These are phyloP conservation scores for Notolepis coatsorum DNA, from an alignment of 2,797 vertebrate species.

Conservation along the genomic window DNA sequence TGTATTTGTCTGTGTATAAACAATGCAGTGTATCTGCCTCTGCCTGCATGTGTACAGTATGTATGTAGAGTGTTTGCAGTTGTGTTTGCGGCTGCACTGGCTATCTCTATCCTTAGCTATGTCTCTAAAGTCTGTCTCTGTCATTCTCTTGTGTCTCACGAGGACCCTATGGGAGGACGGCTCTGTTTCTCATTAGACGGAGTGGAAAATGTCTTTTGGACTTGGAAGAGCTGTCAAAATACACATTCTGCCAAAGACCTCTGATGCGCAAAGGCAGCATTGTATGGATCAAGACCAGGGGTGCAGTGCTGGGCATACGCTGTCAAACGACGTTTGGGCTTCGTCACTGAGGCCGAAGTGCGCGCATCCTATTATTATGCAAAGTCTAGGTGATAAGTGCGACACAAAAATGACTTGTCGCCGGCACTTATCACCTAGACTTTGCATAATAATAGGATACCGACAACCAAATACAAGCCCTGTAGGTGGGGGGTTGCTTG, in stretches of 20 bases:
- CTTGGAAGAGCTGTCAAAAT: slow-evolving; percentile 10
- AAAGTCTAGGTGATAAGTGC: too few species aligned
- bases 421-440: too few species aligned
- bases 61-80: slow-evolving; percentile 12
- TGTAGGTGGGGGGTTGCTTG: too few species aligned
- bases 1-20: slow-evolving; percentile 59
- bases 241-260: slow-evolving; percentile 19
- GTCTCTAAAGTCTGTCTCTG: neutral
- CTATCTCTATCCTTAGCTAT: neutral
- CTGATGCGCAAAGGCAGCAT: slow-evolving; percentile 43
- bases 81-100: slow-evolving; percentile 18
- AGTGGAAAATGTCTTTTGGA: slow-evolving; percentile 29
- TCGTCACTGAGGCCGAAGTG: too few species aligned
- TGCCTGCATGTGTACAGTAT: slow-evolving; percentile 26
- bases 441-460: too few species aligned
- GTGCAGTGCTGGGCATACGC: too few species aligned
- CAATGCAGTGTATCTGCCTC: neutral
- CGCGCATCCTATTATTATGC: too few species aligned
- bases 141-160: slow-evolving; percentile 15
- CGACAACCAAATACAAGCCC: too few species aligned
- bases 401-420: too few species aligned
- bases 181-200: slow-evolving; percentile 10
- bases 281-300: slow-evolving; percentile 37
- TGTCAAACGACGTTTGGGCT: too few species aligned
- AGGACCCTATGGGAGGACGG: neutral